Evolutionary conservation across 1,140 invertebrate genomes (phyloP).

Genomic region (Eupeodes corollae): DNA sequence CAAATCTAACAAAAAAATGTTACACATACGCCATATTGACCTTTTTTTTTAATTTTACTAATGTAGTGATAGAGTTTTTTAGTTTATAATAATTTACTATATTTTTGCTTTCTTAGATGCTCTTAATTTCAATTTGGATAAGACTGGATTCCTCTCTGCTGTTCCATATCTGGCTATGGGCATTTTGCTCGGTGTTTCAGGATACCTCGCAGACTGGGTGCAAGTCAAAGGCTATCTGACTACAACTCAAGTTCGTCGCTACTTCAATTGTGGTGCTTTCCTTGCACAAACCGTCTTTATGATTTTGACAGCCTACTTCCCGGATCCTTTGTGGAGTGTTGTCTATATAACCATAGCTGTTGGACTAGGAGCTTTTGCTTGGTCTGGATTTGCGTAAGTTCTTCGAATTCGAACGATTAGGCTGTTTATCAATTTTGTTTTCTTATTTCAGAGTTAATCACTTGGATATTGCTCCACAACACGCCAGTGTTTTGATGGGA

Average conservation of each 20-base stretch:
- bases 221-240: conserved; percentile 50
- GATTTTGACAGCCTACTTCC: conserved; percentile 59
- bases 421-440: conserved; percentile 1
- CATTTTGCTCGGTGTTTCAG: conserved; percentile 62
- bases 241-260: conserved; percentile 60
- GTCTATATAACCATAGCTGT: conserved; percentile 72
- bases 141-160: conserved; percentile 70
- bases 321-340: conserved; percentile 52
- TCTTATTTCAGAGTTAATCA: conserved; percentile 60
- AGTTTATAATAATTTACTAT: conserved; percentile 1
- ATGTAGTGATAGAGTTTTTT: background rate
- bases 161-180: conserved; percentile 81
- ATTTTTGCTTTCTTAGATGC: conserved; percentile 46
- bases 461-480: conserved; percentile 73
- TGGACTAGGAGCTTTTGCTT: conserved; percentile 77
- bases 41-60: too few relatives aligned
- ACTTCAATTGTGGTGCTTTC: conserved; percentile 69
- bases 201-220: conserved; percentile 69
- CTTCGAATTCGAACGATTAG: background rate
- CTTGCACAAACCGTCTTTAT: conserved; percentile 72
- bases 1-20: too few relatives aligned
- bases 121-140: conserved; percentile 56
- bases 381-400: conserved; percentile 70
- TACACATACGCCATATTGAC: too few relatives aligned
- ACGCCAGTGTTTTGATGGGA: conserved; percentile 74